Evolutionary conservation across 2,888 invertebrate genomes (phyloP), one percentile per base, ranked within the genome.

Genomic region (Acleris laterana): DNA sequence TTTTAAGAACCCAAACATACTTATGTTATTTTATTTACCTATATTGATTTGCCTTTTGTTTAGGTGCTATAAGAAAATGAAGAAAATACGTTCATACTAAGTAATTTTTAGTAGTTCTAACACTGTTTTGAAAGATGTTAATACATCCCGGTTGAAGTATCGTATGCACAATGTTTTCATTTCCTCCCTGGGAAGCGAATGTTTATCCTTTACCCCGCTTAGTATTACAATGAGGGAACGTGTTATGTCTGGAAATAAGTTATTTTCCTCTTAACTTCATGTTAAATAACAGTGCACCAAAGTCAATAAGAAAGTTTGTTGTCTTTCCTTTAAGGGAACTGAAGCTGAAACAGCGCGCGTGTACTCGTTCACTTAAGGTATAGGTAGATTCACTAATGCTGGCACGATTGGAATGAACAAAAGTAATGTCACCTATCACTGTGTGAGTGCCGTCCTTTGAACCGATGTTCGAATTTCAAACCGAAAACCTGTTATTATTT

Each of bases 181-280:
- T 60, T 44, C 38, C 51, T 52, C 64, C 13, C 46, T 22, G 55
- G 46, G 25, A 65, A 65, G 65, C 55, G 44, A 61, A 65, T 65
- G 65, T 65, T 65, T 65, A 65, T 60, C 65, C 60, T 61, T 65
- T 55, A 65, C 65, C 60, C 55, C 55, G 65, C 55, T 60, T 56
- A 61, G 55, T 65, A 50, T 56, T 56, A 61, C 65, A 56, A 65
- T 64, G 60, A 49, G 25, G 49, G 64, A 55, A 61, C 49, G 50
- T 61, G 65, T 65, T 65, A 44, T 46, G 44, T 49, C 65, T 13
- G 17, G 49, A 65, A 63, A 65, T 49, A 61, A 44, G 17, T 57
- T 46, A 19, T 20, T 49, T 49, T 49, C 49, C 19, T 11, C 17
- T 49, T 13, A 49, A 49, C 49, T 46, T 46, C 16, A 46, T 46